Evolutionary conservation across 2,797 vertebrate genomes (phyloP), one percentile per base, ranked within the genome.

Genomic region (Alca torda): DNA sequence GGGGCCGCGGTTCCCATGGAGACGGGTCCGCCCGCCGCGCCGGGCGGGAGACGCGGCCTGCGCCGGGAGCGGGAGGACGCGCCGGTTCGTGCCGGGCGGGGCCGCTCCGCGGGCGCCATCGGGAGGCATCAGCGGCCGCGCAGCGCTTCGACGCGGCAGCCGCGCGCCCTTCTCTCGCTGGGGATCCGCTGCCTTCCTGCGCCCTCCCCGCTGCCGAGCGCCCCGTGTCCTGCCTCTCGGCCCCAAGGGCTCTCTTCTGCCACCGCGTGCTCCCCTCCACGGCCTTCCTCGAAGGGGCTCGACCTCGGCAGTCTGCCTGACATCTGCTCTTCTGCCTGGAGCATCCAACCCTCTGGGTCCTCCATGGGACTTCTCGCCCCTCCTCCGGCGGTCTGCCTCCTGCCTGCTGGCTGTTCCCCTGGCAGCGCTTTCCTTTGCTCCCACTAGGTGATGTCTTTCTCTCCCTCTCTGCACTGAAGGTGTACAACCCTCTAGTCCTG

Each of bases 21-120:
- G 69, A 77, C 53, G n/a, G 33, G 3, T n/a, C 21, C 13, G 50
- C 24, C 39, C 10, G 28, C 19, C 9, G 50, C 39, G 4, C 24
- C 11, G 15, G 2, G 8, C 1, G 16, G 4, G 31, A 2, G 31
- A 1, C 15, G 59, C 11, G 83, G 83, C 63, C 56, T 12, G 0
- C 13, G 33, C 20, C 8, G 10, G 0, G 4, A 14, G 60, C 14
- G 19, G n/a, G 3, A 10, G 5, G 17, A 1, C 4, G 30, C 1
- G 45, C 7, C 3, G 46, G 37, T 50, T 11, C 2, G 54, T 30
- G 37, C 9, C 50, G 10, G 24, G 1, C 16, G 0, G 45, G 15
- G 2, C 31, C 7, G 3, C 28, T 53, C 43, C 56, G 26, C 16
- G 26, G 43, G 23, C 46, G 46, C 59, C 53, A 1, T 37, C 31